Percentiles rank a stretch among this genome's conserved stretches.
These are phyloP conservation scores for Poecilia latipinna DNA, from an alignment of 2,113 vertebrate species.

Conservation along the genomic window DNA sequence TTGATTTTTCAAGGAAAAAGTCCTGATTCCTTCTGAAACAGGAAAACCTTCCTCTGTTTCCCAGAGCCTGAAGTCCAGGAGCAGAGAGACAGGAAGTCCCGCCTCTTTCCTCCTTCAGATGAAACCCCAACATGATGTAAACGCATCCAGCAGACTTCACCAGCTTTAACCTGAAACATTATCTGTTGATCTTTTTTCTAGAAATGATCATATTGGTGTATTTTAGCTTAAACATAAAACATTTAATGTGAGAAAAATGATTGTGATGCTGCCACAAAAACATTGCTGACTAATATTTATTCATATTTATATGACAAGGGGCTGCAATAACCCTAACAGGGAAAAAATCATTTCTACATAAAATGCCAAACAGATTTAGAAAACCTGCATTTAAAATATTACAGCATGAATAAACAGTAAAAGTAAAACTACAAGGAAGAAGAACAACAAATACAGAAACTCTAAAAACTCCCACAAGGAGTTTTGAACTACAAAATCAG, in stretches of 20 bases:
- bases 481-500: no score
- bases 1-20: neutral
- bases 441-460: neutral
- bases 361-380: no score
- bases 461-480: no score
- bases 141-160: neutral
- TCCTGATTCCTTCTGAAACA: constrained; percentile 27
- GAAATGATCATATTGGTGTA: no score
- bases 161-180: neutral
- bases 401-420: neutral
- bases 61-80: constrained; percentile 37
- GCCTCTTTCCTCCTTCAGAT: neutral
- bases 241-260: no score
- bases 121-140: neutral
- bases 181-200: no score
- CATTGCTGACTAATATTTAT: constrained; percentile 2
- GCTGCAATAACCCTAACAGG: neutral
- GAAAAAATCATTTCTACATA: neutral
- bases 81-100: constrained; percentile 32
- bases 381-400: neutral
- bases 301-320: constrained; percentile 6
- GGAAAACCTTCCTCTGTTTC: constrained; percentile 48
- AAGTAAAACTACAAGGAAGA: neutral
- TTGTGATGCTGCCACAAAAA: no score
- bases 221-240: no score